A percentile compares a stretch with the other conserved stretches of the same genome.
Evolutionary conservation across 2,113 vertebrate species (phyloP).

Genomic region (Stigmatopora nigra): DNA sequence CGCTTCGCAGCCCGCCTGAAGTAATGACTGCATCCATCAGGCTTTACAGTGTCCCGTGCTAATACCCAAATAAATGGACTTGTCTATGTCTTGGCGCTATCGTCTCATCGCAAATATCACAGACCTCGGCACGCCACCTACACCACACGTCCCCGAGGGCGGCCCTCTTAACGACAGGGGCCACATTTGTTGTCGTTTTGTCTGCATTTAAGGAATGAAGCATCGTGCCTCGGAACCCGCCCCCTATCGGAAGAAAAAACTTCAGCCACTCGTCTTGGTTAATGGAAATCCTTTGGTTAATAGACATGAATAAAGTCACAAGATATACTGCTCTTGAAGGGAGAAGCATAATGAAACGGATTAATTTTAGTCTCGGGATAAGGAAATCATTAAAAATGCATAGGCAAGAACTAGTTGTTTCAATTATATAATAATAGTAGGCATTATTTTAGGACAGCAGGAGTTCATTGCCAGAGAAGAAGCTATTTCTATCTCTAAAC

Average conservation of each 20-base stretch:
- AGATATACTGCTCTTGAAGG: neutral
- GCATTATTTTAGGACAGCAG: neutral
- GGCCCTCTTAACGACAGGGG: constrained; percentile 11
- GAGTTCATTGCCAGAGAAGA: neutral
- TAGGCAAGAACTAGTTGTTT: neutral
- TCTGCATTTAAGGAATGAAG: constrained; percentile 4
- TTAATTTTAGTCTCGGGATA: neutral
- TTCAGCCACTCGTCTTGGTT: constrained; percentile 48
- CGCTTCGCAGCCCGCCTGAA: constrained; percentile 21
- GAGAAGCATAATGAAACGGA: neutral
- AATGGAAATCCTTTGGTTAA: neutral
- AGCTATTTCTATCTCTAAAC: neutral
- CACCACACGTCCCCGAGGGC: constrained; percentile 13
- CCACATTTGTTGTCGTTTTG: neutral
- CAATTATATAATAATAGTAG: neutral
- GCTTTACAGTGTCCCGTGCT: constrained; percentile 38
- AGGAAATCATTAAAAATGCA: neutral
- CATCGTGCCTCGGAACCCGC: constrained; percentile 36
- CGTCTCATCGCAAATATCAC: constrained; percentile 26
- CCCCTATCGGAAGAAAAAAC: constrained; percentile 39
- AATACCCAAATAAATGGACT: constrained; percentile 45
- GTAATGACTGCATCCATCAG: constrained; percentile 58
- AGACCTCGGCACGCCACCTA: constrained; percentile 7
- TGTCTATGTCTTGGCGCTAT: constrained; percentile 45
- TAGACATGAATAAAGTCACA: neutral